These are phyloP conservation scores for Parthenolecanium corni DNA, from an alignment of 2,888 invertebrate genomes.

Conservation along the genomic window DNA sequence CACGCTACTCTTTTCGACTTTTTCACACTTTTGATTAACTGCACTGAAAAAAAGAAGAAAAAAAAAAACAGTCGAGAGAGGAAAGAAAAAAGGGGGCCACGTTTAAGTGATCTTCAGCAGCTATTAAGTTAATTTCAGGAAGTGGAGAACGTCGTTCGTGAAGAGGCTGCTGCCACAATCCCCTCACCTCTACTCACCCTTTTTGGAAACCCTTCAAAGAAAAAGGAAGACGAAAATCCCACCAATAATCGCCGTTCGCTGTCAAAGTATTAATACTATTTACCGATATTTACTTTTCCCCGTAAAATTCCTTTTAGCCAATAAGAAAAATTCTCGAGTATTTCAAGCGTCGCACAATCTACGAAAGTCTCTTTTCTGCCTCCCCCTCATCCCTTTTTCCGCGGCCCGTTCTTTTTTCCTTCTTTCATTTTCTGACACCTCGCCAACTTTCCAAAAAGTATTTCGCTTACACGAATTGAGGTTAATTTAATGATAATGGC, in stretches of 20 bases:
- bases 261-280: conserved; percentile 19
- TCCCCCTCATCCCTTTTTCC: too few relatives aligned
- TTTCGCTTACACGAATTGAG: too few relatives aligned
- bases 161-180: conserved; percentile 22
- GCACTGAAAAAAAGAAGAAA: too few relatives aligned
- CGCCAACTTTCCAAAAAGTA: too few relatives aligned
- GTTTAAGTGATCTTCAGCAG: conserved; percentile 19
- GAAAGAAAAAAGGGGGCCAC: background rate
- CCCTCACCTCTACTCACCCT: conserved; percentile 3
- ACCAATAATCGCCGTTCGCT: conserved; percentile 15
- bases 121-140: conserved; percentile 26
- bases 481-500: too few relatives aligned
- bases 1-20: too few relatives aligned
- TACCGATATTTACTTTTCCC: conserved; percentile 25
- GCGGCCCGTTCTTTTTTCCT: too few relatives aligned
- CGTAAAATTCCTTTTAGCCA: conserved; percentile 18
- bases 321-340: background rate
- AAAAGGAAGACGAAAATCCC: conserved; percentile 2
- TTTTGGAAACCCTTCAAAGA: background rate
- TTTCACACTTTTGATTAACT: too few relatives aligned
- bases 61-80: too few relatives aligned
- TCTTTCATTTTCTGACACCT: too few relatives aligned
- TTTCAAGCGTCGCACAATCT: too few relatives aligned
- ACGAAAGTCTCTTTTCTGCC: too few relatives aligned
- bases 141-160: conserved; percentile 15